These are phyloP conservation scores for Campylorhamphus procurvoides DNA, from an alignment of 2,113 vertebrate species.

Conservation along the genomic window DNA sequence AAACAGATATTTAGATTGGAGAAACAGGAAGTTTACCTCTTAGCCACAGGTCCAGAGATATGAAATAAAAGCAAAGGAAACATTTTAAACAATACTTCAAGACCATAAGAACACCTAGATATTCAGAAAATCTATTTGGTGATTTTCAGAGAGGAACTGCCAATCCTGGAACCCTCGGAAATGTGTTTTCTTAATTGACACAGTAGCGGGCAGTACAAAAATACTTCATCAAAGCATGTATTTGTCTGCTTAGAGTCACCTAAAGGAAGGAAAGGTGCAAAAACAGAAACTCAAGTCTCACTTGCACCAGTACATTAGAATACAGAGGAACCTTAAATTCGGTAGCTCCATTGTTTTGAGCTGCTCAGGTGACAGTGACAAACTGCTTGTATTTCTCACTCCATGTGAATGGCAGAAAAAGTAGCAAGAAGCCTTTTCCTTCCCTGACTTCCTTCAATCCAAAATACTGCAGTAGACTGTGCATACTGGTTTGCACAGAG, in stretches of 20 bases:
- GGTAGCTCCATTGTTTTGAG: not conserved
- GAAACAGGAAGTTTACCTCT: not conserved
- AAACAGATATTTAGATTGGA: not conserved
- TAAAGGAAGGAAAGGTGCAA: not conserved
- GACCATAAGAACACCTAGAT: not conserved
- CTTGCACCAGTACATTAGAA: not conserved
- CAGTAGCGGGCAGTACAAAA: not conserved
- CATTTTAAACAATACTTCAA: not conserved
- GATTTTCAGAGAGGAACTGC: conserved; percentile 3
- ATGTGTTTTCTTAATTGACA: not conserved
- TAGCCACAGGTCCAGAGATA: not conserved
- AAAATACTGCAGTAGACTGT: not conserved
- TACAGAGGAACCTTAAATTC: not conserved
- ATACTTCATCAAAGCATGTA: not conserved
- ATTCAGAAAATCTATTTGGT: not conserved
- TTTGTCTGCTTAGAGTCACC: not conserved
- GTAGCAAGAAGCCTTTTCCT: not conserved
- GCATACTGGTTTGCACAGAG: not conserved
- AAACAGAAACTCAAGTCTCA: not conserved
- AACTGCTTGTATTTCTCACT: not conserved
- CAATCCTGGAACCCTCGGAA: not conserved
- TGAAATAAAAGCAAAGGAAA: not conserved
- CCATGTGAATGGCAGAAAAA: not conserved
- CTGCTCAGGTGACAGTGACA: not conserved
- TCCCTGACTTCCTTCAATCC: not conserved